These are phyloP conservation scores for Sabatieria punctata DNA, from an alignment of 2,888 invertebrate genomes.

Conservation along the genomic window DNA sequence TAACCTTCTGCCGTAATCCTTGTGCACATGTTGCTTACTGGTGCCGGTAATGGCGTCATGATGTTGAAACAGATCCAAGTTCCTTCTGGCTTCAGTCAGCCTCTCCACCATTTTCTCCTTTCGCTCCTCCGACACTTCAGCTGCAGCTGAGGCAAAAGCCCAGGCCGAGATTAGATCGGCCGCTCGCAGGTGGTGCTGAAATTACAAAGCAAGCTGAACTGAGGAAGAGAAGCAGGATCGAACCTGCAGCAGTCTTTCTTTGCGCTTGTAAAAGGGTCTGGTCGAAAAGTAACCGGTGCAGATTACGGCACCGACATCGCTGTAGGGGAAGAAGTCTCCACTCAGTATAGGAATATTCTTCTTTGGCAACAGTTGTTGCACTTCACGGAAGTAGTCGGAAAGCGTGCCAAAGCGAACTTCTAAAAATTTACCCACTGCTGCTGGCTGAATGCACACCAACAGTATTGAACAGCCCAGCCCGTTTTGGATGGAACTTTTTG, in stretches of 20 bases:
- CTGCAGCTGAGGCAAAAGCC: background rate
- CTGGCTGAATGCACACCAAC: too few relatives aligned
- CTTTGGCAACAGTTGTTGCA: too few relatives aligned
- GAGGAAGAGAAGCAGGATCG: too few relatives aligned
- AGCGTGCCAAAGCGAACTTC: too few relatives aligned
- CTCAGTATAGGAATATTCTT: conserved; percentile 59
- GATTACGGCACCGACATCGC: conserved; percentile 80
- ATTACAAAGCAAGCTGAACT: too few relatives aligned
- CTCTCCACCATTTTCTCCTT: too few relatives aligned
- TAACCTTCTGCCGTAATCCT: conserved; percentile 62
- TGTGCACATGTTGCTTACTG: conserved; percentile 73
- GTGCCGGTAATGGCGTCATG: conserved; percentile 97
- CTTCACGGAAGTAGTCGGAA: too few relatives aligned
- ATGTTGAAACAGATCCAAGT: conserved; percentile 80
- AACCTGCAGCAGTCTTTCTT: too few relatives aligned
- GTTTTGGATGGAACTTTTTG: too few relatives aligned
- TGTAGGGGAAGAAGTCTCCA: conserved; percentile 81
- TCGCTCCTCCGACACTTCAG: too few relatives aligned
- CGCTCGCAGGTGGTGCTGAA: background rate
- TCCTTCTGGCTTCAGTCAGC: conserved; percentile 49
- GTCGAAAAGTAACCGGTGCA: conserved; percentile 96
- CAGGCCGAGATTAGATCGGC: background rate
- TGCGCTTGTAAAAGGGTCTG: conserved; percentile 47
- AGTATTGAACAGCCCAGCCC: too few relatives aligned
- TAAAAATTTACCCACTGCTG: too few relatives aligned